Evolutionary conservation across 2,113 vertebrate species (phyloP).

Genomic region (Anas platyrhynchos): DNA sequence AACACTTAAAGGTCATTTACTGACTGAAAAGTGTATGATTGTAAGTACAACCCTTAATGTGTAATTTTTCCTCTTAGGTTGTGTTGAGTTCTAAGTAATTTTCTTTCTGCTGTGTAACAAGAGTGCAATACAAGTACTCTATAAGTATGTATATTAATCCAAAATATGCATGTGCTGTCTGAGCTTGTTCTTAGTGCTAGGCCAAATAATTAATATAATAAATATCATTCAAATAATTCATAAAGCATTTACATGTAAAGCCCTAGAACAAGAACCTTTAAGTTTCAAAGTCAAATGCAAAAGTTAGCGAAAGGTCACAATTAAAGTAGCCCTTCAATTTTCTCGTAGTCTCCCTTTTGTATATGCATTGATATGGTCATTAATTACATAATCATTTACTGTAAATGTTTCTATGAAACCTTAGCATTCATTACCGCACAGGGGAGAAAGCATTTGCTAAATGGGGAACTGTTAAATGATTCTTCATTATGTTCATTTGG

Average conservation of each 20-base stretch:
- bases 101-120: not conserved
- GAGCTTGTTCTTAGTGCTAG: not conserved
- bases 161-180: not conserved
- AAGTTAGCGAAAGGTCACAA: not conserved
- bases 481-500: slow-evolving; percentile 32
- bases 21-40: not conserved
- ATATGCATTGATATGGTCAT: not conserved
- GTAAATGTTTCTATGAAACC: not conserved
- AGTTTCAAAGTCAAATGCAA: not conserved
- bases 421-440: not conserved
- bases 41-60: not conserved
- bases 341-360: not conserved
- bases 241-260: not conserved
- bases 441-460: not conserved
- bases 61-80: not conserved
- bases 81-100: not conserved
- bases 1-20: slow-evolving; percentile 4
- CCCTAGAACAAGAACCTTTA: not conserved
- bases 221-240: not conserved
- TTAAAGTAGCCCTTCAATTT: not conserved
- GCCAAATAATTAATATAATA: not conserved
- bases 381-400: slow-evolving; percentile 7
- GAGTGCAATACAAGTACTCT: not conserved
- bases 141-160: not conserved
- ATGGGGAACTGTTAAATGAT: not conserved